Conservation (phyloP, 2,113 vertebrate species). For the Oreochromis aureus region DNA sequence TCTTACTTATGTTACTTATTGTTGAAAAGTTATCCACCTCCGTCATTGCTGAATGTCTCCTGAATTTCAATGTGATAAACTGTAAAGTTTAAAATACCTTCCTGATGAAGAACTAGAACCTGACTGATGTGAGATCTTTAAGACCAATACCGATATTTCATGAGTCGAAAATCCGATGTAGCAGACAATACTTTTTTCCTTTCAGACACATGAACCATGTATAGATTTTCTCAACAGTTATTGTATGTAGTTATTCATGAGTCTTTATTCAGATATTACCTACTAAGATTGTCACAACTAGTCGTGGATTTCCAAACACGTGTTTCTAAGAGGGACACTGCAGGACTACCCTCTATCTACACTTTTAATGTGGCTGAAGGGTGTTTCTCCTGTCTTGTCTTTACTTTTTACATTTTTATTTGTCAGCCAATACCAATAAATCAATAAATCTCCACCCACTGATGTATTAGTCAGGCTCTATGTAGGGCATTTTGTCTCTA, state of each 20-base stretch:
- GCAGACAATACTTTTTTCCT: neutral
- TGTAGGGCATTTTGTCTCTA: neutral
- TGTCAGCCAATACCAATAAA: neutral
- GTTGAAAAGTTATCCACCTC: neutral
- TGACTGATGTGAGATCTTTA: neutral
- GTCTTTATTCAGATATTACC: neutral
- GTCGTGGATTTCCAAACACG: accelerated
- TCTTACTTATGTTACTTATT: neutral
- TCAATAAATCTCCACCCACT: neutral
- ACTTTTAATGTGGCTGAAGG: neutral
- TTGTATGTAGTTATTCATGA: neutral
- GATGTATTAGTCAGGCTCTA: neutral
- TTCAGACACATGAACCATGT: neutral
- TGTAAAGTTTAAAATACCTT: neutral
- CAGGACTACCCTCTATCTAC: neutral
- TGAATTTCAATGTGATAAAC: neutral
- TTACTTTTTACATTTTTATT: neutral
- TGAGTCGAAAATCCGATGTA: neutral
- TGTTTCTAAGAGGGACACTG: neutral
- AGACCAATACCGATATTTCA: neutral
- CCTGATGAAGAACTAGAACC: neutral
- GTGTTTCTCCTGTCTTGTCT: neutral
- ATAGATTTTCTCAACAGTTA: neutral
- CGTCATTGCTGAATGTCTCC: neutral
- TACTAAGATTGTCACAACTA: neutral